Conservation (phyloP, 2,113 vertebrate species). For the Rhinopithecus roxellana region DNA sequence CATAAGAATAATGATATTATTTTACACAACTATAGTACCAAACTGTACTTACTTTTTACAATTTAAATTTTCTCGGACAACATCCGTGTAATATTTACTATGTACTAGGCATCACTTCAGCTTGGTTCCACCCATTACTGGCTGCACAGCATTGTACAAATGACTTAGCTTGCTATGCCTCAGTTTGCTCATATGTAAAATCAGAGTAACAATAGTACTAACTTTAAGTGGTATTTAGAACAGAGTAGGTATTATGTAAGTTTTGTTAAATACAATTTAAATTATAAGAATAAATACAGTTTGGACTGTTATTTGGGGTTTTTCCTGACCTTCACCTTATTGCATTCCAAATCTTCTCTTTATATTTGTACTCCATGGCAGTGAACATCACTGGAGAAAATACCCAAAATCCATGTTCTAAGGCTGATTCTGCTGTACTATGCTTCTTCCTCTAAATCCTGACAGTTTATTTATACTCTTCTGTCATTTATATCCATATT, state of each 20-base stretch:
- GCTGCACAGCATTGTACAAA: not conserved
- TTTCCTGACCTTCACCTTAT: not conserved
- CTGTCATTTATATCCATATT: not conserved
- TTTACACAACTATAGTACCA: not conserved
- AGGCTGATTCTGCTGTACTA: not conserved
- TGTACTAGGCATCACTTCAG: not conserved
- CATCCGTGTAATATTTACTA: not conserved
- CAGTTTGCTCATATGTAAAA: not conserved
- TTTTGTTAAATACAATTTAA: not conserved
- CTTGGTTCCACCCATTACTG: not conserved
- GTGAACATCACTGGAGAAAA: not conserved
- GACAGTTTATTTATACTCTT: not conserved
- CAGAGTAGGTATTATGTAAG: not conserved
- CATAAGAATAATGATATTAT: not conserved
- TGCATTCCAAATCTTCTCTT: not conserved
- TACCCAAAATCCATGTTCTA: not conserved
- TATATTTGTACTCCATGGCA: not conserved
- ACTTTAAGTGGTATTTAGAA: not conserved
- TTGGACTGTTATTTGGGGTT: not conserved
- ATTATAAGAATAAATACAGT: not conserved
- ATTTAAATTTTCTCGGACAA: not conserved
- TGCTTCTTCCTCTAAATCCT: not conserved
- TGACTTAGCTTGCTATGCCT: not conserved
- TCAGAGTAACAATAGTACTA: not conserved
- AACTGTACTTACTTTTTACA: not conserved